A percentile compares a stretch with the other conserved stretches of the same genome.
These are phyloP conservation scores for Hirudo medicinalis DNA, from an alignment of 1,140 invertebrate species.

Conservation along the genomic window DNA sequence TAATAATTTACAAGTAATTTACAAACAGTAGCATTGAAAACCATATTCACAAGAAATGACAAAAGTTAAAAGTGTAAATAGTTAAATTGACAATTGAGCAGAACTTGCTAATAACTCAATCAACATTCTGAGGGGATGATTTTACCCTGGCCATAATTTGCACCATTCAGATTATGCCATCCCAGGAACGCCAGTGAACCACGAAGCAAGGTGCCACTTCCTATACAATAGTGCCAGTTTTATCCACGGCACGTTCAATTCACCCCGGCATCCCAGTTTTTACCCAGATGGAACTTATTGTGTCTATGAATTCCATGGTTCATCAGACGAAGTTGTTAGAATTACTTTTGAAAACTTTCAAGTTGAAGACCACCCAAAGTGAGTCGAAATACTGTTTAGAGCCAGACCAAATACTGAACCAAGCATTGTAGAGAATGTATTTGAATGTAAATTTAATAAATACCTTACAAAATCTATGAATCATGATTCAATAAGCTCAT, in stretches of 20 bases:
- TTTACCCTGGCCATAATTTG: not conserved
- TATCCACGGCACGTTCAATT: slow-evolving; percentile 73
- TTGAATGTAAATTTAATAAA: not conserved
- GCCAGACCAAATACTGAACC: not conserved
- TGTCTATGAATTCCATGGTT: slow-evolving; percentile 61
- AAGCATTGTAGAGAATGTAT: not conserved
- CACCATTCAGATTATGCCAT: slow-evolving; percentile 50
- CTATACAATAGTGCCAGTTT: slow-evolving; percentile 66
- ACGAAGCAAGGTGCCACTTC: slow-evolving; percentile 67
- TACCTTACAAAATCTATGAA: not conserved
- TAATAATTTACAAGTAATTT: not conserved
- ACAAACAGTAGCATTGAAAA: not conserved
- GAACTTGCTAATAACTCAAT: no score
- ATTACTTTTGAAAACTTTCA: slow-evolving; percentile 86
- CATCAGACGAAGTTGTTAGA: slow-evolving; percentile 60
- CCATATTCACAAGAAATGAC: no score
- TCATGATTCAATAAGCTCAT: not conserved
- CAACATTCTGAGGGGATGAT: no score
- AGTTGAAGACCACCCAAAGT: slow-evolving; percentile 39
- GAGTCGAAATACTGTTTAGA: not conserved
- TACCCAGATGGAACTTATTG: slow-evolving; percentile 86
- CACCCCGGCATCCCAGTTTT: slow-evolving; percentile 83
- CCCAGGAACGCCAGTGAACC: slow-evolving; percentile 78
- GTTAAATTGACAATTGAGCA: not conserved
- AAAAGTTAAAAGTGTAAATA: not conserved